Conservation (phyloP, 1,140 invertebrate genomes). For the Drosophila tsacasi region DNA sequence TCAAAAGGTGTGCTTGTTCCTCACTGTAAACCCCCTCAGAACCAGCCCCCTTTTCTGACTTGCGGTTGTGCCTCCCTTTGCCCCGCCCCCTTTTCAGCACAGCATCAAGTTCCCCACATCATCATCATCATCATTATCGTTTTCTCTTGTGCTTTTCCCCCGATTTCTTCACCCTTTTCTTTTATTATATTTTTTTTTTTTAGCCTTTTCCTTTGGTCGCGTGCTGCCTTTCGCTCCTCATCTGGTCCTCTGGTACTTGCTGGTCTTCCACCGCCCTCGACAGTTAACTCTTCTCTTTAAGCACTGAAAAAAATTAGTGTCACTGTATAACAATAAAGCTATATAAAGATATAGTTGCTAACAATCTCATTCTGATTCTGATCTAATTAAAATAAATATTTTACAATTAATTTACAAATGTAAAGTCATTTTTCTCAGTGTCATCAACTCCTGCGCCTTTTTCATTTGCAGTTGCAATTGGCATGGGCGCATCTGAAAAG, state of each 20-base stretch:
- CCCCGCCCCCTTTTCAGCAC: slow-evolving; percentile 5
- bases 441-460: slow-evolving; percentile 44
- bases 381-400: neutral
- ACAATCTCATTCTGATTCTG: no score
- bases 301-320: slow-evolving; percentile 2
- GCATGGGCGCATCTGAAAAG: slow-evolving; percentile 27
- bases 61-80: slow-evolving; percentile 44
- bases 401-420: neutral
- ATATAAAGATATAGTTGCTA: no score
- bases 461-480: slow-evolving; percentile 70
- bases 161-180: slow-evolving; percentile 31
- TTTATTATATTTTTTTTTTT: slow-evolving; percentile 48
- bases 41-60: slow-evolving; percentile 19
- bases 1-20: slow-evolving; percentile 26
- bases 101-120: slow-evolving; percentile 69
- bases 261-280: slow-evolving; percentile 6
- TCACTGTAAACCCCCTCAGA: slow-evolving; percentile 33
- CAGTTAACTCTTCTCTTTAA: neutral
- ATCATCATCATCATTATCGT: slow-evolving; percentile 38
- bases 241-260: slow-evolving; percentile 29
- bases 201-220: slow-evolving; percentile 77
- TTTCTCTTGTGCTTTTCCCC: slow-evolving; percentile 44
- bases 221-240: slow-evolving; percentile 67
- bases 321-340: neutral
- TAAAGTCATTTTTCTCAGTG: neutral